Evolutionary conservation across 2,113 vertebrate genomes (phyloP).

Genomic region (human (Homo sapiens)): DNA sequence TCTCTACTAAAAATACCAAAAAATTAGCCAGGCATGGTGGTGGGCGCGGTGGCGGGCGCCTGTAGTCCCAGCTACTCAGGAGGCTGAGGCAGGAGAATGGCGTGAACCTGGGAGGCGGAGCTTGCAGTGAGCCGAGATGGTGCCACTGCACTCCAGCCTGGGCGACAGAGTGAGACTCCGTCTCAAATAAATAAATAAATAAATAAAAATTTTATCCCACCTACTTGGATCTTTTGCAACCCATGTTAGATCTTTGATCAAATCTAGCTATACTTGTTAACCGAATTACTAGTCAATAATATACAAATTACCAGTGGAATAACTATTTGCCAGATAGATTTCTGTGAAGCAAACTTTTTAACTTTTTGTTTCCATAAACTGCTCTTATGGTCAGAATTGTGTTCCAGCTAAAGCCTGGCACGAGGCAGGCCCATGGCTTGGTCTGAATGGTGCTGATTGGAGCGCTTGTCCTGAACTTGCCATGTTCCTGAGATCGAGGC

Average conservation of each 20-base stretch:
- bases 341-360: not conserved
- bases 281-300: not conserved
- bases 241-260: not conserved
- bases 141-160: too few species aligned
- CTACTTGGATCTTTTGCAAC: not conserved
- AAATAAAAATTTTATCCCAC: not conserved
- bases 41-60: too few species aligned
- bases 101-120: too few species aligned
- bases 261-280: not conserved
- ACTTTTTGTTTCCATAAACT: not conserved
- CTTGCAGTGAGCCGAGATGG: too few species aligned
- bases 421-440: not conserved
- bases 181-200: not conserved
- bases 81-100: too few species aligned
- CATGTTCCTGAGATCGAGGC: not conserved
- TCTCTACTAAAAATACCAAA: too few species aligned
- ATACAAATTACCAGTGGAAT: not conserved
- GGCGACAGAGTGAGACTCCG: too few species aligned
- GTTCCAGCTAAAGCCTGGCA: not conserved
- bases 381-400: not conserved
- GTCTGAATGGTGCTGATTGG: not conserved
- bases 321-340: not conserved
- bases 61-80: too few species aligned
- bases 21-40: too few species aligned
- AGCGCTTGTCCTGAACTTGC: not conserved